A percentile compares a stretch with the other conserved stretches of the same genome.
Conservation (phyloP, 2,113 vertebrate genomes). For the human region DNA sequence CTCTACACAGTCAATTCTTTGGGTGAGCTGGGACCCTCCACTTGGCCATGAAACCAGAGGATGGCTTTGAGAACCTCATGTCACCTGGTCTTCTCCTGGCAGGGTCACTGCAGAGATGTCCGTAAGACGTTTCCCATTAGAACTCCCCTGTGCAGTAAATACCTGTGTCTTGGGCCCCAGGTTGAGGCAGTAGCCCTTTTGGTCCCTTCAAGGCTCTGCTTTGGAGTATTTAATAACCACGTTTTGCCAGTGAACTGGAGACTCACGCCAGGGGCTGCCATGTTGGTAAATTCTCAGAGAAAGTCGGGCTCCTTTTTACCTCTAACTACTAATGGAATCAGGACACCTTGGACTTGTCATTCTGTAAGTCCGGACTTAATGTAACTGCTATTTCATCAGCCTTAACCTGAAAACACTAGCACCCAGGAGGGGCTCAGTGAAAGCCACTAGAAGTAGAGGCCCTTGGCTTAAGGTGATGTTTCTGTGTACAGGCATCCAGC, state of each 20-base stretch:
- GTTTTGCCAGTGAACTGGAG: background rate
- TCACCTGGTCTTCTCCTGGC: background rate
- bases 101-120: background rate
- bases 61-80: accelerated
- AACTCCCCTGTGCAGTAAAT: accelerated
- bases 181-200: accelerated
- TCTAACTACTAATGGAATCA: background rate
- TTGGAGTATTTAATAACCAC: background rate
- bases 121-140: accelerated
- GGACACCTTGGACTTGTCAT: background rate
- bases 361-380: background rate
- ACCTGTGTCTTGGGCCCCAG: background rate
- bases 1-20: background rate
- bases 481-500: accelerated
- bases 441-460: accelerated
- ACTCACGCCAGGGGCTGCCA: background rate
- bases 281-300: background rate
- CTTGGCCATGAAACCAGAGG: background rate
- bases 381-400: accelerated
- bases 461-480: background rate
- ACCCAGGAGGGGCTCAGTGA: background rate
- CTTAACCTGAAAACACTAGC: background rate
- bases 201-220: background rate
- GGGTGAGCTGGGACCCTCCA: background rate
- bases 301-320: background rate